Conservation (phyloP, 2,113 vertebrate genomes). For the Marmota monax region DNA sequence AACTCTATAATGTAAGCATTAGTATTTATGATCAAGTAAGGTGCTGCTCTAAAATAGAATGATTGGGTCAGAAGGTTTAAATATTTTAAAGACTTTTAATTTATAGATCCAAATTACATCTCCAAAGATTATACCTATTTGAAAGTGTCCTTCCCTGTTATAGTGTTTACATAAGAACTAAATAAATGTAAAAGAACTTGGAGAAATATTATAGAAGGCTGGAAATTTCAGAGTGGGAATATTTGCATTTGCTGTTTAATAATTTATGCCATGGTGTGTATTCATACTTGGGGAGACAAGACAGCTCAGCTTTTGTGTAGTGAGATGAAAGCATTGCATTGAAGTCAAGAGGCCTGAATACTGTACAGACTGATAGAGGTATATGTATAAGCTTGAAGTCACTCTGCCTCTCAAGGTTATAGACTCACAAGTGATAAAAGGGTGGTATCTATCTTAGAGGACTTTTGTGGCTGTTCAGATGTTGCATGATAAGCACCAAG, state of each 20-base stretch:
- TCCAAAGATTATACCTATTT: neutral
- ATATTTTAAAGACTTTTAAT: neutral
- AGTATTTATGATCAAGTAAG: neutral
- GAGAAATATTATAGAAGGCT: neutral
- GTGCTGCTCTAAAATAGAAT: neutral
- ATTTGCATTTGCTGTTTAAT: neutral
- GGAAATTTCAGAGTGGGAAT: slow-evolving; percentile 11
- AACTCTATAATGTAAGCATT: neutral
- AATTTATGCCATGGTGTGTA: neutral
- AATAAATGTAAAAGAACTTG: neutral
- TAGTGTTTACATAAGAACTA: neutral
- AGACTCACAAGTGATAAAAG: neutral
- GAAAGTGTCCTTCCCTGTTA: neutral
- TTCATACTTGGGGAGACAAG: neutral
- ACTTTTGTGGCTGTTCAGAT: neutral
- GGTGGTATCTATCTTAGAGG: neutral
- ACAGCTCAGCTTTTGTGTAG: neutral
- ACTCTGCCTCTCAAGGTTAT: neutral
- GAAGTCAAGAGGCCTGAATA: neutral
- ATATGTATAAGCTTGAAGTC: neutral
- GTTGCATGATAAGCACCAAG: neutral
- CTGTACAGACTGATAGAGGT: neutral
- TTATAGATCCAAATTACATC: neutral
- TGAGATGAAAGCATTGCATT: neutral
- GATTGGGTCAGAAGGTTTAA: neutral